Evolutionary conservation across 2,797 vertebrate genomes (phyloP), one percentile per base, ranked within the genome.

Genomic region (Austrolebias charrua): DNA sequence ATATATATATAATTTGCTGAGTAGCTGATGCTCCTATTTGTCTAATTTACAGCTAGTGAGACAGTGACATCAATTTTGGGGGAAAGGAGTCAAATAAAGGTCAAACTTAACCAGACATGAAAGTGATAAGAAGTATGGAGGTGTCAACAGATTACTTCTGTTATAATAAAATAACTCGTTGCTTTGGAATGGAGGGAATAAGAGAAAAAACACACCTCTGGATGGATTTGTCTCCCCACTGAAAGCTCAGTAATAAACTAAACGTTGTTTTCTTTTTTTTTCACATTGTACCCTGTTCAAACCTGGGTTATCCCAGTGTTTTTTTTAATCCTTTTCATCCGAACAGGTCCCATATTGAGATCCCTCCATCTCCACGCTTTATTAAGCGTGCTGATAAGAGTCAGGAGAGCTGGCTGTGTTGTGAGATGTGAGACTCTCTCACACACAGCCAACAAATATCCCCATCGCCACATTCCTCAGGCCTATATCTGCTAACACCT

Each of bases 401-500:
- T 67, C 79, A 72, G 79, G 72, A 77, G 81, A 55, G 68, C 67
- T 55, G 61, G 66, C 71, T 20, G 47, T 89, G 86, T 89, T 90
- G 81, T 76, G 57, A 85, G 80, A 89, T 84, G 77, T 58, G 9
- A 63, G 78, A 78, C 75, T 79, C 66, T 63, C 54, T 45, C 40
- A 63, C 73, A 64, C 82, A 44, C 68, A 38, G 85, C 89, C 88
- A 89, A 78, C 82, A 83, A 87, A 86, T 78, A 87, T 85, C 86
- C 82, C 84, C 66, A 63, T 83, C 71, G 85, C 87, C 85, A 85
- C 89, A 90, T 92, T 93, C 92, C 90, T 89, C 48, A 66, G 43
- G 79, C 82, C 81, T 86, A 86, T 82, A 87, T 93, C 92, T 93
- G 92, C 92, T 92, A 94, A 91, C 92, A 92, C 92, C 91, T 92